Base-by-base conservation (phyloP, 2,797 vertebrate genomes). In the Gymnothorax reevesii region DNA sequence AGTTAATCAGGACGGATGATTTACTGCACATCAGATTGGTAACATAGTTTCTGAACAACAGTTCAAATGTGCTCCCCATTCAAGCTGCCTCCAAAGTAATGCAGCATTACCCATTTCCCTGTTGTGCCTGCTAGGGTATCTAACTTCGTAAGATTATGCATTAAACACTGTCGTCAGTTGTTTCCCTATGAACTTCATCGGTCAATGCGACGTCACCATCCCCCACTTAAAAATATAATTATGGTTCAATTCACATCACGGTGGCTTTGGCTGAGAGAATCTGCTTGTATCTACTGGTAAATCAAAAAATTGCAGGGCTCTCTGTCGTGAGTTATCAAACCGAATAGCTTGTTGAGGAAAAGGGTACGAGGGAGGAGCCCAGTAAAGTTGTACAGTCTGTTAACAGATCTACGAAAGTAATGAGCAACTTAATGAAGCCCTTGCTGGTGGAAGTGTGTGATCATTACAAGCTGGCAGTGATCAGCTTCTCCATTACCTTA, bases 81-180 rank as follows among this genome's bases (percentile, higher is more conserved):
- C 62, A 20, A 66, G 22, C n/a, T 66, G 20, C 62, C n/a, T n/a
- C 20, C 62, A 22, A 66, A 66, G n/a, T 66, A 66, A 66, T n/a
- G n/a, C 62, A 22, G 4, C 62, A 66, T 66, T 66, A 4, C n/a
- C 62, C 62, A n/a, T 66, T 66, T 66, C 62, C 62, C 20, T 10
- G 8, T 66, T 66, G 62, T 22, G 7, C 62, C 62, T n/a, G 62
- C 62, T 66, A 66, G 6, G 62, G 62, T n/a, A 1, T n/a, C 22
- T 66, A 66, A 66, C 62, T 66, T n/a, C n/a, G 62, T n/a, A n/a
- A 66, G 62, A 66, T n/a, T 66, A n/a, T n/a, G 64, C 64, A n/a
- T 66, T 66, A n/a, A 66, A 20, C 25, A n/a, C 64, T 25, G 25
- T 17, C 0, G 4, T 66, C 7, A 9, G 22, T 66, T n/a, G 1